A percentile compares a stretch with the other conserved stretches of the same genome.
phyloP scores from a whole-genome alignment of 2,797 vertebrate species.

The Ceryle rudis region DNA sequence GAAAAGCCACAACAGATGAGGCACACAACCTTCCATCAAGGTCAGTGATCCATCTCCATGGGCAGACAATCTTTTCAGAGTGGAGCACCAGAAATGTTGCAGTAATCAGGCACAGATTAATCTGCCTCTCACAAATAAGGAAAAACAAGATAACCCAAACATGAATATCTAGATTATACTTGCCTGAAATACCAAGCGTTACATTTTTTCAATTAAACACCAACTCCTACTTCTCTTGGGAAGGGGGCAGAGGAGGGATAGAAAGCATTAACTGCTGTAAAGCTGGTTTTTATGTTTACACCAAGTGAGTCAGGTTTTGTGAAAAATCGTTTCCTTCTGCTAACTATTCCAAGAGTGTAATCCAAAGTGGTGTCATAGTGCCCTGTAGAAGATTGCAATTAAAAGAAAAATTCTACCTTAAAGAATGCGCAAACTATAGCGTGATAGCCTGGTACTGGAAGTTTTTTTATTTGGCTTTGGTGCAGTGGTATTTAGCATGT shows the following conservation, averaged over 20 bases:
- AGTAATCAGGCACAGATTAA: not conserved
- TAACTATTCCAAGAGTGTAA: not conserved
- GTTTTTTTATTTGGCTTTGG: not conserved
- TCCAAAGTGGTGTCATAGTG: not conserved
- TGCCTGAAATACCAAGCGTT: not conserved
- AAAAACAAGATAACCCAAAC: not conserved
- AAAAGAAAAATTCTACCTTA: not conserved
- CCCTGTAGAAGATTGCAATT: not conserved
- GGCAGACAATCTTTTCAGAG: not conserved
- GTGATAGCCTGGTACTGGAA: not conserved
- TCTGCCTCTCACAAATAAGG: not conserved
- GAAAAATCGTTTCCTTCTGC: not conserved
- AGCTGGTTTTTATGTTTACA: not conserved
- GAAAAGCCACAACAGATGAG: not conserved
- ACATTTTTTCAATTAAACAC: not conserved
- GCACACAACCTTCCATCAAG: not conserved
- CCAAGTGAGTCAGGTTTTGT: not conserved
- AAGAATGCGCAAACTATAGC: not conserved
- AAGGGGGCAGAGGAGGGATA: not conserved
- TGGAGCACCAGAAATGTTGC: not conserved
- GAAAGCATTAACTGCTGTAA: constrained; percentile 21
- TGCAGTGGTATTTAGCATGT: not conserved
- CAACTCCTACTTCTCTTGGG: not conserved
- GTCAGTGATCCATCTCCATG: not conserved
- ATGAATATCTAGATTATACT: not conserved